Base-by-base conservation (phyloP, 2,888 invertebrate genomes). In the Platypus cylindrus region DNA sequence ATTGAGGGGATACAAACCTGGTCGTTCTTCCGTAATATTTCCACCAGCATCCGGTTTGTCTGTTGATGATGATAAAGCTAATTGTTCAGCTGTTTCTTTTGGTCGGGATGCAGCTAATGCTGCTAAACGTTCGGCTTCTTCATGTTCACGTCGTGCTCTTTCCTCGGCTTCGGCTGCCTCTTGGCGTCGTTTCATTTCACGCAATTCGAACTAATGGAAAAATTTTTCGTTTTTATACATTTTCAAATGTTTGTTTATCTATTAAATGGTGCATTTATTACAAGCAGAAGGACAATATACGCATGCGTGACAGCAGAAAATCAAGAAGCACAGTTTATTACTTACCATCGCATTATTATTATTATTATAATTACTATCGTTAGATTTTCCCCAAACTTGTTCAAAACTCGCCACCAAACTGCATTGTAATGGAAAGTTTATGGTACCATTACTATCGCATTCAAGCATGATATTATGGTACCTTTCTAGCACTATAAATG, bases 191-290 rank as follows among this genome's bases (percentile, higher is more conserved):
- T 87, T 86, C 68, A 89, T 75, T 68, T 97, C 94, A 67, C 90
- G 89, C 67, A 95, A 74, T 73, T 95, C 95, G 71, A 87, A 94
- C 94, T 95, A n/a, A n/a, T n/a, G 64, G 13, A 63, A 37, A 29
- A 34, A 33, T 17, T 12, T 11, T 11, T 8, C 25, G 12, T 25
- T 5, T 25, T 20, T 20, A 7, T 7, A 5, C 9, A 20, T 9
- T 20, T 20, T 20, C 20, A 9, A 9, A 20, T 9, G 20, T 5
- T 20, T 7, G 5, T 5, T 20, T 20, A 7, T 9, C 20, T 7
- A 9, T 7, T 20, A 20, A 20, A n/a, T n/a, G n/a, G n/a, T n/a
- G n/a, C n/a, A n/a, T n/a, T n/a, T n/a, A n/a, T n/a, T n/a, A n/a
- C n/a, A n/a, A n/a, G n/a, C n/a, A n/a, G n/a, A n/a, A n/a, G n/a